These are phyloP conservation scores for Thysanoteuthis rhombus DNA, from an alignment of 2,888 invertebrate species.

Conservation along the genomic window DNA sequence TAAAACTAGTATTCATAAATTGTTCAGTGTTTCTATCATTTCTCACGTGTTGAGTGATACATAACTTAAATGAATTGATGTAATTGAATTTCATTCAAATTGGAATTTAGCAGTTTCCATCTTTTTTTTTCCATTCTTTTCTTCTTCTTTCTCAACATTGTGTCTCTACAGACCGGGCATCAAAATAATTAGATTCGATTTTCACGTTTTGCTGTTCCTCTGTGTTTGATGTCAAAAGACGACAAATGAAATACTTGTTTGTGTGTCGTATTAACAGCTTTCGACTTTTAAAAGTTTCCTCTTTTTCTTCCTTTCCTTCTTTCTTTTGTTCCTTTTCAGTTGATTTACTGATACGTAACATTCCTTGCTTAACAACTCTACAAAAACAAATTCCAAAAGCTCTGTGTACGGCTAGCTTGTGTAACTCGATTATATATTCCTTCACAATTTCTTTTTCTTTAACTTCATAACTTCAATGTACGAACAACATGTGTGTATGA, in stretches of 20 bases:
- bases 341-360: not conserved
- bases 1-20: too few relatives aligned
- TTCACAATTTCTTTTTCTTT: not conserved
- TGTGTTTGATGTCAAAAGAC: not conserved
- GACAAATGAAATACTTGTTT: not conserved
- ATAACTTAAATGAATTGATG: constrained; percentile 12
- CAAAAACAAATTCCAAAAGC: not conserved
- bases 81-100: not conserved
- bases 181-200: not conserved
- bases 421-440: not conserved
- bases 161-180: not conserved
- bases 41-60: not conserved
- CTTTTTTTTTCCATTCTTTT: not conserved
- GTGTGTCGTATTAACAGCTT: not conserved
- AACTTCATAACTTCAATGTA: not conserved
- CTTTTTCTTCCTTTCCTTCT: not conserved
- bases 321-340: not conserved
- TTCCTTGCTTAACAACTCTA: not conserved
- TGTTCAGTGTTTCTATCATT: too few relatives aligned
- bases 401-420: not conserved
- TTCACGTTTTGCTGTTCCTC: not conserved
- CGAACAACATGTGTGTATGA: not conserved
- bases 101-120: not conserved
- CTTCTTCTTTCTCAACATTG: not conserved
- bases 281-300: not conserved